Base-by-base conservation (phyloP, 2,888 invertebrate species). In the Acronicta psi region DNA sequence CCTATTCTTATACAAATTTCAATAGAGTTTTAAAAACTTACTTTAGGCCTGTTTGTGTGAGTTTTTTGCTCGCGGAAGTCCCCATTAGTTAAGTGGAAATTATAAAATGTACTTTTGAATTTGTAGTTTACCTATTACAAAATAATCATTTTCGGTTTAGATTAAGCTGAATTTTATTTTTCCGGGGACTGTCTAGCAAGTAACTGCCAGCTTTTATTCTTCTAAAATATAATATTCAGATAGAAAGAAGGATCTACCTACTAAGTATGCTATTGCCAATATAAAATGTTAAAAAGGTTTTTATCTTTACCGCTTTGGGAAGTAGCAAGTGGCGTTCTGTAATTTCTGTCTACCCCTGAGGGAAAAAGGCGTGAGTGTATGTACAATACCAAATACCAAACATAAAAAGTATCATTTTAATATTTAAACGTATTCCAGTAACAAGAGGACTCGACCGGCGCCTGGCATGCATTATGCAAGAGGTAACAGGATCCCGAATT, bases 401-500 rank as follows among this genome's bases (percentile, higher is more conserved):
- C n/a, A 25, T 11, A 23, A 17, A 0, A 31, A 31, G 0, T 10
- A 11, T 29, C 10, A 11, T 2, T 23, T 3, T 23, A 1, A 29
- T 13, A 31, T 13, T 31, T 31, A 13, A 31, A 13, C 16, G 31
- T 41, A 36, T 37, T 16, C 50, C 40, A 37, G 20, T 34, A 56
- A 16, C 40, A 46, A 46, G 40, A 41, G 45, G 40, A 17, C 20
- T 43, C 18, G n/a, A 13, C n/a, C 7, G 34, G n/a, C 18, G n/a
- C 13, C n/a, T n/a, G 34, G n/a, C 44, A 75, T 81, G 71, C 55
- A 79, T 79, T 67, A 79, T 78, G 66, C 46, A 79, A 52, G 2
- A 71, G 49, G 73, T 60, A 72, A 72, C 62, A 66, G 65, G 85
- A 84, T 59, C 79, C 44, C 54, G 57, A 66, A 73, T 64, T 44